A percentile compares a stretch with the other conserved stretches of the same genome.
phyloP scores from a whole-genome alignment of 2,888 invertebrate genomes.

The Amphipoea lucens region DNA sequence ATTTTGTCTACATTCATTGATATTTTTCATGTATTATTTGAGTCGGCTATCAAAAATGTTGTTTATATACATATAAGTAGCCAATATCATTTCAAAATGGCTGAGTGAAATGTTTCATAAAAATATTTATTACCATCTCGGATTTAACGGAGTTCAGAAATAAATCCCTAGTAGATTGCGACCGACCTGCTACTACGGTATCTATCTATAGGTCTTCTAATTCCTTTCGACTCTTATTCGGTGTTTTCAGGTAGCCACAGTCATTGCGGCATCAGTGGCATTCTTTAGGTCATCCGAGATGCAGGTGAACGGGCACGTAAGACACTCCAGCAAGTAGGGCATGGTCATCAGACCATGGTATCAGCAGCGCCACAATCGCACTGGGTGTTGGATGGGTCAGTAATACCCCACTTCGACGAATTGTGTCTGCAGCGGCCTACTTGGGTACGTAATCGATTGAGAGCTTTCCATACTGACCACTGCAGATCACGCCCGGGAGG shows the following conservation, averaged over 20 bases:
- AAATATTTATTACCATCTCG: background rate
- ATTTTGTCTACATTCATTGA: conserved; percentile 51
- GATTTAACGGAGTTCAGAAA: background rate
- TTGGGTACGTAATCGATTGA: background rate
- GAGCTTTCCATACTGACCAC: background rate
- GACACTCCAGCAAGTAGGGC: background rate
- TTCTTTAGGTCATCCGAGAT: background rate
- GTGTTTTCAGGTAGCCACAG: background rate
- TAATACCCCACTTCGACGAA: background rate
- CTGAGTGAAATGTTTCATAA: background rate
- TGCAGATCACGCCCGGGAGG: background rate
- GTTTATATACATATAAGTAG: no score
- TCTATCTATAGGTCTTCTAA: background rate
- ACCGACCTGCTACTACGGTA: background rate
- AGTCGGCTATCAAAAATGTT: background rate
- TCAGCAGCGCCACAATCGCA: background rate
- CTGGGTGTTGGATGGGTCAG: background rate
- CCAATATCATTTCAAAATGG: background rate
- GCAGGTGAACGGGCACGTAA: background rate
- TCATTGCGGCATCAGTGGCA: background rate
- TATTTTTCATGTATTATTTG: conserved; percentile 36
- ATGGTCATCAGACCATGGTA: no score
- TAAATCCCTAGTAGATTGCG: background rate
- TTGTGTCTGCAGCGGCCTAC: background rate
- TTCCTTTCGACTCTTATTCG: background rate